Conservation (phyloP, 2,888 invertebrate genomes). For the Hanleya hanleyi region DNA sequence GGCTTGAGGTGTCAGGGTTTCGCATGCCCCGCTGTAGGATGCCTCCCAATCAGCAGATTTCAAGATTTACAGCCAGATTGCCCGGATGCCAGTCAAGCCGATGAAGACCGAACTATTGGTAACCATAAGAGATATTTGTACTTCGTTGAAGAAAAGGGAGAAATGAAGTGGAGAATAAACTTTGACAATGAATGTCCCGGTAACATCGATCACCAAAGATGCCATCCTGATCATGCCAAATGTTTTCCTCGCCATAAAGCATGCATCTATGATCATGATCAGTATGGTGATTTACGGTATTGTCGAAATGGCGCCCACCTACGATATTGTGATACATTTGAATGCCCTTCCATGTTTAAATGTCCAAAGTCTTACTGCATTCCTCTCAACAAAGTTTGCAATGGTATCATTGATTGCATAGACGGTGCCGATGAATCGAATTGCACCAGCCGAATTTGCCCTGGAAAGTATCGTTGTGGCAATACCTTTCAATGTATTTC, state of each 20-base stretch:
- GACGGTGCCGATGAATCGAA: not conserved
- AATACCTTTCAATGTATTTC: not conserved
- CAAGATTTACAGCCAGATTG: not conserved
- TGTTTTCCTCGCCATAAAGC: not conserved
- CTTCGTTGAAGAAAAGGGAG: not conserved
- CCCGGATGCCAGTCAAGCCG: not conserved
- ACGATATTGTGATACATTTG: not conserved
- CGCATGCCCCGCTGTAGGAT: not conserved
- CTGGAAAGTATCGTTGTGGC: not conserved
- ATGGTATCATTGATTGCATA: not conserved
- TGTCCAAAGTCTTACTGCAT: slow-evolving; percentile 6
- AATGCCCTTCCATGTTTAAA: not conserved
- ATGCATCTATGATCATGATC: not conserved
- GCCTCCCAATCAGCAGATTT: not conserved
- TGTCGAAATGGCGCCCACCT: not conserved
- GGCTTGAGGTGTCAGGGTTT: not conserved
- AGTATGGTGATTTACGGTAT: not conserved
- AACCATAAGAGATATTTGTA: not conserved
- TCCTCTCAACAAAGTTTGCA: not conserved
- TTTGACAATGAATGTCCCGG: not conserved
- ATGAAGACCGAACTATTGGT: not conserved
- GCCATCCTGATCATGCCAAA: not conserved
- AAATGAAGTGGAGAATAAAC: not conserved
- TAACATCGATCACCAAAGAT: not conserved
- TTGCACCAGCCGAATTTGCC: not conserved